Evolutionary conservation across 2,888 invertebrate species (phyloP).

Genomic region (Chloromyia formosa): DNA sequence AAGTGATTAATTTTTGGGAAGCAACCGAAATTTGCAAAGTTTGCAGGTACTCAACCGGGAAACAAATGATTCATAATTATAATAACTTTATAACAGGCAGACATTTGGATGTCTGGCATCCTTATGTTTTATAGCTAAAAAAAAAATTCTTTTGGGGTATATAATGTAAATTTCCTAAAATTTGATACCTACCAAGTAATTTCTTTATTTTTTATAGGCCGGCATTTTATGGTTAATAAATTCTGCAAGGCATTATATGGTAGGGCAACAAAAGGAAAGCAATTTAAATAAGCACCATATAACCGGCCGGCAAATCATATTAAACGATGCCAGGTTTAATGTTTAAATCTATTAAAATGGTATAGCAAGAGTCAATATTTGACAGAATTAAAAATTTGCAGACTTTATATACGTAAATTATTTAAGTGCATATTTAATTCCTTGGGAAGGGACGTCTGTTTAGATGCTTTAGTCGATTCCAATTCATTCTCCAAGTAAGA

Average conservation of each 20-base stretch:
- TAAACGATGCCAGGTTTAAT: neutral
- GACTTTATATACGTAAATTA: neutral
- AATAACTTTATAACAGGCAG: too few species aligned
- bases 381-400: neutral
- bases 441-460: too few species aligned
- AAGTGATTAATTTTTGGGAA: too few species aligned
- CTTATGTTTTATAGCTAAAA: too few species aligned
- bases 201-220: slow-evolving; percentile 2
- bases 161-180: neutral
- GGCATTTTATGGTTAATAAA: slow-evolving; percentile 16
- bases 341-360: neutral
- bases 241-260: neutral
- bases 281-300: slow-evolving; percentile 10
- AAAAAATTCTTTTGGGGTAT: too few species aligned
- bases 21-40: too few species aligned
- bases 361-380: neutral
- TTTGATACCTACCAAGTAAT: slow-evolving; percentile 12
- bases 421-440: too few species aligned
- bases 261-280: neutral
- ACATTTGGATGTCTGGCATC: too few species aligned
- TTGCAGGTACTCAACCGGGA: too few species aligned
- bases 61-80: too few species aligned
- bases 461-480: too few species aligned
- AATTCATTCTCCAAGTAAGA: too few species aligned
- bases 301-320: neutral